Base-by-base conservation (phyloP, 2,113 vertebrate genomes). In the Gasterosteus aculeatus region DNA sequence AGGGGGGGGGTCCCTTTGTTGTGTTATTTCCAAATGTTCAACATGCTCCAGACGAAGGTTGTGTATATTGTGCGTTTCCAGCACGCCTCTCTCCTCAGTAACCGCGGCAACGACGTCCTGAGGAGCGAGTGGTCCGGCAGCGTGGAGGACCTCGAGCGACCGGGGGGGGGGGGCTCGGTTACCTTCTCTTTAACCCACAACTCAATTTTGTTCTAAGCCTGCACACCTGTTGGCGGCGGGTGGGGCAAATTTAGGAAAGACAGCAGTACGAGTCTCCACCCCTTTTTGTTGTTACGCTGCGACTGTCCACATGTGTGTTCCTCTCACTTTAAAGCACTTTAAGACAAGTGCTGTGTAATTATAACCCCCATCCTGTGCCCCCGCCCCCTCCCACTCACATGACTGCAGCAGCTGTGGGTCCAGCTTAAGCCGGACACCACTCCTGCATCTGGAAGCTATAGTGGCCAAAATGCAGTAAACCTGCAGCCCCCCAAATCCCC, bases 291-390 rank as follows among this genome's bases (percentile, higher is more conserved):
- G 60, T 61, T 77, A 47, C 62, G 59, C 26, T 72, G 54, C 70
- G 68, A 88, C 90, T 85, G 84, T 85, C 86, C 76, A n/a, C 44
- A 59, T 29, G 42, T 84, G 62, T 78, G 73, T 89, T 84, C 51
- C 53, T 64, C 72, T 78, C 51, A 88, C 77, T 60, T 62, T n/a
- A 22, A 75, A 78, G 84, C 87, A 86, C 84, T 91, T 82, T 57
- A 82, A 81, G 60, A 74, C 33, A 18, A 87, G 82, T 88, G 85
- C 87, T 79, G 60, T 67, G 26, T 65, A 60, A 46, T 72, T 77
- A 49, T 63, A 61, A 62, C 19, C 49, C 9, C 47, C 15, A 75
- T 60, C 76, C 3, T 9, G 10, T 42, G 10, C 63, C 39, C 1
- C 39, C 22, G 22, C 16, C 41, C 16, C 46, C 46, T 68, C 72